A percentile compares a stretch with the other conserved stretches of the same genome.
These are phyloP conservation scores for Rhadinocentrus ornatus DNA, from an alignment of 2,797 vertebrate species.

Conservation along the genomic window DNA sequence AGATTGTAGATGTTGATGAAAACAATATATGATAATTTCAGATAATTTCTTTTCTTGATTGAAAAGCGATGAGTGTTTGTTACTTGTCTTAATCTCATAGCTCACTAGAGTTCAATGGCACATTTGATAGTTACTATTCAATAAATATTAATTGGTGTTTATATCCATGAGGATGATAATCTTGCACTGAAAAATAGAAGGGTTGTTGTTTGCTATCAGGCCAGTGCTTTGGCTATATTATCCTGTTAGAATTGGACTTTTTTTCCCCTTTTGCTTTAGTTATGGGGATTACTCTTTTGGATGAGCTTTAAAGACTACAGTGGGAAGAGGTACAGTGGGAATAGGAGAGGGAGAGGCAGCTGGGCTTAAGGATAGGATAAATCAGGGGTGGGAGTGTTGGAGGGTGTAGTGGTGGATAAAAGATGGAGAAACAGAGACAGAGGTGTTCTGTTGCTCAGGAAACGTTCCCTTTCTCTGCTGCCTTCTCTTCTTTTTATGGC, in stretches of 20 bases:
- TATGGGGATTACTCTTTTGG: slow-evolving; percentile 78
- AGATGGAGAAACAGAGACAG: slow-evolving; percentile 49
- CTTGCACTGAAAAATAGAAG: slow-evolving; percentile 49
- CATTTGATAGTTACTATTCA: slow-evolving; percentile 29
- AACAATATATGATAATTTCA: slow-evolving; percentile 10
- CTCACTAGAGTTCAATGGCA: slow-evolving; percentile 1
- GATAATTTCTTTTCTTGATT: neutral
- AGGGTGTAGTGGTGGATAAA: slow-evolving; percentile 44
- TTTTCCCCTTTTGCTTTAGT: slow-evolving; percentile 62
- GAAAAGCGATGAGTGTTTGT: neutral
- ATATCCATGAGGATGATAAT: slow-evolving; percentile 49
- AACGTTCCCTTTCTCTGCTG: slow-evolving; percentile 61
- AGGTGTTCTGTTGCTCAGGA: slow-evolving; percentile 68
- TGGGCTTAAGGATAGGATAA: slow-evolving; percentile 70
- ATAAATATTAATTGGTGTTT: slow-evolving; percentile 42
- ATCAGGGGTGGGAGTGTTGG: slow-evolving; percentile 32
- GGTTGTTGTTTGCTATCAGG: slow-evolving; percentile 61
- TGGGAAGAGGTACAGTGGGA: slow-evolving; percentile 68
- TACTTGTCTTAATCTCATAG: slow-evolving; percentile 18
- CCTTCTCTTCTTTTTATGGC: slow-evolving; percentile 62
- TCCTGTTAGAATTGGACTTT: slow-evolving; percentile 59
- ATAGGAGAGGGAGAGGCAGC: slow-evolving; percentile 61
- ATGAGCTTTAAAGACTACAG: slow-evolving; percentile 74
- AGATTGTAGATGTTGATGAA: slow-evolving; percentile 10
- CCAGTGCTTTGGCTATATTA: slow-evolving; percentile 70